phyloP scores from a whole-genome alignment of 2,113 vertebrate genomes.

The Saguinus midas region DNA sequence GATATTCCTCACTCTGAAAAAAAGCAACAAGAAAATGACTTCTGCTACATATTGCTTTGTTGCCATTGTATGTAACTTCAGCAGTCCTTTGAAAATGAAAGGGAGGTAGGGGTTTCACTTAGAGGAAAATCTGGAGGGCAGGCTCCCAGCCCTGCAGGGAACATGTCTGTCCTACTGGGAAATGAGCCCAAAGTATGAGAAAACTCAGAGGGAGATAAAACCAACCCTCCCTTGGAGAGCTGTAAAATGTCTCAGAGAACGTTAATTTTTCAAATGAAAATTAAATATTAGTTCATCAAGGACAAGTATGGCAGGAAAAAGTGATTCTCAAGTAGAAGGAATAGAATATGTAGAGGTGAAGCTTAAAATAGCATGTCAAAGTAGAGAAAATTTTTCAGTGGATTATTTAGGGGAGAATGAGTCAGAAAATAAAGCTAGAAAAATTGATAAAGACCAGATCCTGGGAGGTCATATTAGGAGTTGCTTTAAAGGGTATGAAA shows the following conservation, averaged over 20 bases:
- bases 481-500: background rate
- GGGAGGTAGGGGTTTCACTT: background rate
- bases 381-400: background rate
- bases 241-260: background rate
- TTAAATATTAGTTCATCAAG: background rate
- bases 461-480: background rate
- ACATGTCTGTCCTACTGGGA: background rate
- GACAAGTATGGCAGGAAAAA: background rate
- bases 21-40: background rate
- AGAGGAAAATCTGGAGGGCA: background rate
- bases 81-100: background rate
- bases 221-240: background rate
- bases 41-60: background rate
- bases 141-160: background rate
- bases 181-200: background rate
- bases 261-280: background rate
- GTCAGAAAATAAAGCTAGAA: background rate
- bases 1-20: background rate
- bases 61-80: background rate
- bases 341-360: background rate
- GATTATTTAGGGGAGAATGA: background rate
- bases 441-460: background rate
- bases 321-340: background rate
- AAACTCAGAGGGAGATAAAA: background rate
- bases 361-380: background rate